These are phyloP conservation scores for Metaphire vulgaris DNA, from an alignment of 1,140 invertebrate genomes.

Conservation along the genomic window DNA sequence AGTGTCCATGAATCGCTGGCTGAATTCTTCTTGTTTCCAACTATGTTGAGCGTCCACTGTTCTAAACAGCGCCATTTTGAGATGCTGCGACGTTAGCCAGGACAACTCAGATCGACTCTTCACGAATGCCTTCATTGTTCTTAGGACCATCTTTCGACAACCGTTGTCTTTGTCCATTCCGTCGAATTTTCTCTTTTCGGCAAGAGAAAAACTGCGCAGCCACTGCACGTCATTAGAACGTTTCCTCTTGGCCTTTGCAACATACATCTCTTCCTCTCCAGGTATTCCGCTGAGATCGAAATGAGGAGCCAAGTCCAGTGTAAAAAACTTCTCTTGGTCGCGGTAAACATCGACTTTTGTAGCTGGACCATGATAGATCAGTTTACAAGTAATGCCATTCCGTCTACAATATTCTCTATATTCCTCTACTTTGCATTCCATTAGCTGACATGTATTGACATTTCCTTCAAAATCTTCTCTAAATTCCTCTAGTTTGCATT, in stretches of 20 bases:
- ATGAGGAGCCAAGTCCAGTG: not conserved
- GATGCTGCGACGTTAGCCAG: slow-evolving; percentile 5
- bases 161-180: slow-evolving; percentile 11
- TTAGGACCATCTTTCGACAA: slow-evolving; percentile 17
- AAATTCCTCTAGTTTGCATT: not conserved
- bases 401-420: not conserved
- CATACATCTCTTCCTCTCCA: not conserved
- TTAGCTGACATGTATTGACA: not conserved
- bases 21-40: slow-evolving; percentile 4
- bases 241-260: not conserved
- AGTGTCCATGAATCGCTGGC: not conserved
- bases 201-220: not conserved
- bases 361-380: not conserved
- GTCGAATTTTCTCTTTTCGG: not conserved
- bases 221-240: not conserved
- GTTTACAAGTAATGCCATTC: not conserved
- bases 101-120: slow-evolving; percentile 12
- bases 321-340: not conserved
- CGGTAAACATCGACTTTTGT: not conserved
- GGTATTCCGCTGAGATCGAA: not conserved
- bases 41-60: not conserved
- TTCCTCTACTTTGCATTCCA: not conserved
- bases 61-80: slow-evolving; percentile 5
- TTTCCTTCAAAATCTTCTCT: not conserved
- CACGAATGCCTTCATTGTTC: not conserved